Evolutionary conservation across 2,888 invertebrate genomes (phyloP), one percentile per base, ranked within the genome.

Genomic region (Xestia ashworthii): DNA sequence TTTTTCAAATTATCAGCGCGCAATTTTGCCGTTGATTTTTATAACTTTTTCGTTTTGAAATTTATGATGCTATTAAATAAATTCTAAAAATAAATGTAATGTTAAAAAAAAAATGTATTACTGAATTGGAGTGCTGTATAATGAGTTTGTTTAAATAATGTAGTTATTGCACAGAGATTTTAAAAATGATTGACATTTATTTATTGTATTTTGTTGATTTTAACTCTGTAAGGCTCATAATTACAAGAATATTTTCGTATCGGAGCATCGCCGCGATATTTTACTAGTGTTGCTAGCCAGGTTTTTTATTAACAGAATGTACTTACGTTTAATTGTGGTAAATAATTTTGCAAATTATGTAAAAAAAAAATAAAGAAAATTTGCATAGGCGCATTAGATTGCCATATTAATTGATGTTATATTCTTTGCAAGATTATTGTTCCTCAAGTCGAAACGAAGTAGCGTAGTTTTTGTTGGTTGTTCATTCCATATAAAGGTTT

Each of bases 401-500:
- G 14, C n/a, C n/a, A 12, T n/a, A 11, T 55, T 55, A 11, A 2
- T 5, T 22, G 22, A 53, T 16, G 16, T 16, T 41, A 25, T 12
- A 41, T 67, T 44, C 8, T 60, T 77, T 62, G 77, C 68, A 78
- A 68, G 22, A 62, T 62, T 53, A 48, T 32, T 64, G 1, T 11
- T 1, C 38, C 41, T 32, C 41, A 48, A 78, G 12, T n/a, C 1
- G 8, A 50, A 9, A 46, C 32, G 12, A 25, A 78, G 64, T 78
- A 48, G n/a, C 22, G n/a, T 65, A 67, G 41, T 70, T 50, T 77
- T 85, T 25, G 78, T 81, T 78, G 72, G 25, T 82, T 69, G 76
- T 86, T 82, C 87, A 86, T 86, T 86, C 86, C 86, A 82, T 84
- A 69, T 75, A 69, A 32, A 8, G 71, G 71, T 80, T 79, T 76